Evolutionary conservation across 2,888 invertebrate species (phyloP), one percentile per base, ranked within the genome.

Genomic region (Dryadula phaetusa): DNA sequence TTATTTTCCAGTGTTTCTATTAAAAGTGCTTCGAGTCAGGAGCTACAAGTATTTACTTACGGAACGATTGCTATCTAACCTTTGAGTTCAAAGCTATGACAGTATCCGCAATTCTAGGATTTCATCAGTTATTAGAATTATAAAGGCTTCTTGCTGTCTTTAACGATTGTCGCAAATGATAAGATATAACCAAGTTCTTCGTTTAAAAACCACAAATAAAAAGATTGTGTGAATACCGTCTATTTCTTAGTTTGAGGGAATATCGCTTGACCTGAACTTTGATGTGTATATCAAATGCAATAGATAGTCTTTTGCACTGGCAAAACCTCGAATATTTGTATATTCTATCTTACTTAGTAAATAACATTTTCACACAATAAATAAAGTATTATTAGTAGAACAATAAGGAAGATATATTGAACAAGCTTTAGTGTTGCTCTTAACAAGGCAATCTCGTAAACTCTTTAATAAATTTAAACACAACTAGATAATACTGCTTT

Each of bases 381-480:
- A 58, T 40, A 64, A 37, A 58, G 28, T 37, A 37, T 28, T n/a
- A 32, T 47, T 32, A 32, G 32, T 32, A 34, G 32, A 28, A 66
- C 68, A 74, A 74, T 73, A 70, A 76, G 73, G 75, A 76, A 75
- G 62, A 63, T 56, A 37, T 28, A 52, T 67, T 67, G 53, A 68
- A 62, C 70, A 66, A 72, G 69, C 65, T 67, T 69, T 61, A 69
- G 67, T 64, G 66, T 70, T 69, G 58, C 72, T 72, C 71, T 46
- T 70, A 71, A 72, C 70, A 58, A 75, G 69, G 68, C 74, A 74
- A 74, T 74, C 73, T 72, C 65, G 60, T 74, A 70, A 75, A 74
- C 60, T 66, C 65, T 70, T 67, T 69, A 64, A 73, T 74, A 72
- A 70, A 75, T 69, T 66, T 67, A 70, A 70, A 60, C 62, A 64